phyloP scores from a whole-genome alignment of 2,797 vertebrate genomes.

The Lindbergichthys nudifrons region DNA sequence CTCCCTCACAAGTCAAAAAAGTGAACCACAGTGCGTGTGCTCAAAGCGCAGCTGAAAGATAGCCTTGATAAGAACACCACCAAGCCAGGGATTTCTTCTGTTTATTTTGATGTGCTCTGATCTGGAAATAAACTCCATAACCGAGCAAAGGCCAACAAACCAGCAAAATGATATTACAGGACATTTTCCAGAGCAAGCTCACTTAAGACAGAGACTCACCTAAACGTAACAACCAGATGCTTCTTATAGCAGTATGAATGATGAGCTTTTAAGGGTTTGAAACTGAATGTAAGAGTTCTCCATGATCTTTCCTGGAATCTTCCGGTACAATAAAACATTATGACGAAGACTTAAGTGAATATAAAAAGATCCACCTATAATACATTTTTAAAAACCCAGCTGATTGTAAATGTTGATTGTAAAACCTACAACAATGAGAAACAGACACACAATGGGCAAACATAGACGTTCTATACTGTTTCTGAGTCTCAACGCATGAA shows the following conservation, averaged over 20 bases:
- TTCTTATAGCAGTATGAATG: constrained; percentile 31
- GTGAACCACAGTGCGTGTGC: constrained; percentile 30
- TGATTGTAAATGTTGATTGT: constrained; percentile 6
- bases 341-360: background rate
- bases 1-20: constrained; percentile 55
- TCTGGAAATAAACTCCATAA: constrained; percentile 48
- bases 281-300: constrained; percentile 22
- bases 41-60: constrained; percentile 52
- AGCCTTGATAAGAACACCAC: constrained; percentile 61
- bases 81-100: constrained; percentile 50
- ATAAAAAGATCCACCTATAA: constrained; percentile 19
- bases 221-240: constrained; percentile 35
- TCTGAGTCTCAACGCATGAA: constrained; percentile 1
- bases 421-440: background rate
- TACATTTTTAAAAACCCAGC: too few relatives aligned
- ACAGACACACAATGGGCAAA: background rate
- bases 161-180: constrained; percentile 18
- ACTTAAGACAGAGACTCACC: constrained; percentile 28
- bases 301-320: constrained; percentile 3
- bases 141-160: constrained; percentile 32
- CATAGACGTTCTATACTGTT: constrained; percentile 5
- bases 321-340: constrained; percentile 6
- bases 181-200: constrained; percentile 22
- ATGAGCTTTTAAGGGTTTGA: constrained; percentile 37
- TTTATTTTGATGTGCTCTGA: constrained; percentile 52